phyloP scores from a whole-genome alignment of 2,113 vertebrate species.

The Ctenomys sociabilis region DNA sequence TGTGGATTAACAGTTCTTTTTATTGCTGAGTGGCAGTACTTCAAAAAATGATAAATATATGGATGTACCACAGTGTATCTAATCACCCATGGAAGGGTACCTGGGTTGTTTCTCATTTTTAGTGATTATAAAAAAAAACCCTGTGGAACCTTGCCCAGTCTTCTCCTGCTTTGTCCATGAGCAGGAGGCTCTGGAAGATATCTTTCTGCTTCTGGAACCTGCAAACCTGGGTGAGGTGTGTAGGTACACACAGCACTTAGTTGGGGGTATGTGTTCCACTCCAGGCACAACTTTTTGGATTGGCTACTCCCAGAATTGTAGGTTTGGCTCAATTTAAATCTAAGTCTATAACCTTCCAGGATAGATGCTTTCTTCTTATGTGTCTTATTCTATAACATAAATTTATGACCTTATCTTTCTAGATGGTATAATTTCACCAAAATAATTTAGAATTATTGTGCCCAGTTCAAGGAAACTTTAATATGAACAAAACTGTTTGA shows the following conservation, averaged over 20 bases:
- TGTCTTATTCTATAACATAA: neutral
- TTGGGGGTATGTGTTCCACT: neutral
- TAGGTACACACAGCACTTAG: neutral
- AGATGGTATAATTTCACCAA: slow-evolving; percentile 12
- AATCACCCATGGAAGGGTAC: neutral
- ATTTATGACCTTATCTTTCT: neutral
- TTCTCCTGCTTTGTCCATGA: neutral
- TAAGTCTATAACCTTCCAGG: neutral
- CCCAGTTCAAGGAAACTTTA: neutral
- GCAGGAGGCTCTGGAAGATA: neutral
- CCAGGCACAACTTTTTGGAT: neutral
- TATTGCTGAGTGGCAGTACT: slow-evolving; percentile 5
- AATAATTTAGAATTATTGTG: neutral
- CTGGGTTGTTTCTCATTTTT: neutral
- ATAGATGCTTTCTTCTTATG: neutral
- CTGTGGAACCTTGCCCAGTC: slow-evolving; percentile 1
- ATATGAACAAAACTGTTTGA: neutral
- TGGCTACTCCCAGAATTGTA: neutral
- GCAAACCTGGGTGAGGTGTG: neutral
- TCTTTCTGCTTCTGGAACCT: neutral
- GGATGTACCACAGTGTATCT: neutral
- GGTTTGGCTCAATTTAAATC: neutral
- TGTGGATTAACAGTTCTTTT: neutral
- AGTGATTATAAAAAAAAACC: slow-evolving; percentile 34
- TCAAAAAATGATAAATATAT: neutral